These are phyloP conservation scores for Epizoanthus rinbou DNA, from an alignment of 92 coral and sea anemone genomes.

Conservation along the genomic window DNA sequence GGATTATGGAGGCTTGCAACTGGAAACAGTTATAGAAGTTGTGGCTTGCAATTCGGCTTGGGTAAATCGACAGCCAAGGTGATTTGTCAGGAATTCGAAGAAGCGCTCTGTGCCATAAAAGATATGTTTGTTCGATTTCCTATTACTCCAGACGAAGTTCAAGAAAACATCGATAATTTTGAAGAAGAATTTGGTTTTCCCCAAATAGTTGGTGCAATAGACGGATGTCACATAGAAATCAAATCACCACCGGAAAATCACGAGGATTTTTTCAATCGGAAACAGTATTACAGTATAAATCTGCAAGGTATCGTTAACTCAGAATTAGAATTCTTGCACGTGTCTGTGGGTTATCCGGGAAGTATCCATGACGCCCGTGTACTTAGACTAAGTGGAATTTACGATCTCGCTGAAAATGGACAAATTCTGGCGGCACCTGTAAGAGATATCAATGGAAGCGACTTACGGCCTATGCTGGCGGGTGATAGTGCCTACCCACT, in stretches of 20 bases:
- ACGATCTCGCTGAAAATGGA: slow-evolving; percentile 24
- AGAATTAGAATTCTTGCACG: slow-evolving; percentile 16
- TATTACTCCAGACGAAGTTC: slow-evolving; percentile 52
- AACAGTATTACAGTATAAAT: slow-evolving; percentile 54
- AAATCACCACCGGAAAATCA: slow-evolving; percentile 45
- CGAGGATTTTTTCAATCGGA: slow-evolving; percentile 52
- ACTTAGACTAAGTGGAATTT: slow-evolving; percentile 36
- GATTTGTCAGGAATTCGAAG: slow-evolving; percentile 39
- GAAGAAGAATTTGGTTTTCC: slow-evolving; percentile 44
- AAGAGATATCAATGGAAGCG: slow-evolving; percentile 31
- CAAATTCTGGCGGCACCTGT: slow-evolving; percentile 34
- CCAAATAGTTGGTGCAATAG: slow-evolving; percentile 54
- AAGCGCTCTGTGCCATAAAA: slow-evolving; percentile 38
- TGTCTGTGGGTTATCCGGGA: slow-evolving; percentile 49
- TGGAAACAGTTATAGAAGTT: slow-evolving; percentile 49
- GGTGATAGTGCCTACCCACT: slow-evolving; percentile 54
- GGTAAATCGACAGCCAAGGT: slow-evolving; percentile 53
- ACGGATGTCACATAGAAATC: slow-evolving; percentile 52
- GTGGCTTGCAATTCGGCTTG: slow-evolving; percentile 49
- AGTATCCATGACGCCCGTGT: slow-evolving; percentile 53
- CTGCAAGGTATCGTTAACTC: slow-evolving; percentile 53
- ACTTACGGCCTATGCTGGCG: slow-evolving; percentile 35
- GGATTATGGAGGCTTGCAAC: slow-evolving; percentile 50
- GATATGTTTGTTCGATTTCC: slow-evolving; percentile 59
- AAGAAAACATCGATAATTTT: slow-evolving; percentile 48